phyloP scores from a whole-genome alignment of 2,113 vertebrate species.

The Pterophyllum scalare region DNA sequence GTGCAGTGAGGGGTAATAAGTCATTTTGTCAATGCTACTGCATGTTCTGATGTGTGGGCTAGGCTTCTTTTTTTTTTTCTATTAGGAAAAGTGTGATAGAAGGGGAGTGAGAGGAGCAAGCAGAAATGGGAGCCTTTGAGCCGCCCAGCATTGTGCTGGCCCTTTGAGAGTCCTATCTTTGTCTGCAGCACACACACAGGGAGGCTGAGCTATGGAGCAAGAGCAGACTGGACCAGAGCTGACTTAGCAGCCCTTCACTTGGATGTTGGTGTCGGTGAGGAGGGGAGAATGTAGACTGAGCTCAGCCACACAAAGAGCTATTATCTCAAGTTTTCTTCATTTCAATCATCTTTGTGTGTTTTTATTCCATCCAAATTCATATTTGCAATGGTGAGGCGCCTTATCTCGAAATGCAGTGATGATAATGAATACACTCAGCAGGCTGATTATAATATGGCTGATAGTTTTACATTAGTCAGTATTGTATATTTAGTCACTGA shows the following conservation, averaged over 20 bases:
- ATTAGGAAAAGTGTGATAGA: conserved; percentile 62
- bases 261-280: conserved; percentile 16
- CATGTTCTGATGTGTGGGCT: conserved; percentile 63
- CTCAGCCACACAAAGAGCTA: conserved; percentile 17
- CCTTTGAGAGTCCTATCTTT: conserved; percentile 74
- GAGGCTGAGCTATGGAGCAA: conserved; percentile 55
- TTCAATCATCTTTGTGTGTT: conserved; percentile 11
- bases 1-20: conserved; percentile 60
- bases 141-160: conserved; percentile 48
- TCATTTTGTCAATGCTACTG: conserved; percentile 70
- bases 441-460: conserved; percentile 4
- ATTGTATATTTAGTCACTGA: neutral
- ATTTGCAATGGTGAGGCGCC: neutral
- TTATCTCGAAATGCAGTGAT: neutral
- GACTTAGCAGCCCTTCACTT: conserved; percentile 58
- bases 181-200: conserved; percentile 62
- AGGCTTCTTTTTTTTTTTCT: conserved; percentile 41
- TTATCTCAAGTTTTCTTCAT: conserved; percentile 27
- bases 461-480: conserved; percentile 1
- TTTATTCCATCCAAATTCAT: conserved; percentile 31
- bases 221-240: conserved; percentile 50
- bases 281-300: conserved; percentile 9
- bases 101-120: conserved; percentile 45
- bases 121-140: conserved; percentile 64
- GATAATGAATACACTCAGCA: conserved; percentile 8